phyloP scores from a whole-genome alignment of 30 jellyfish, hydroid and myxozoan genomes.

The Catostylus mosaicus region DNA sequence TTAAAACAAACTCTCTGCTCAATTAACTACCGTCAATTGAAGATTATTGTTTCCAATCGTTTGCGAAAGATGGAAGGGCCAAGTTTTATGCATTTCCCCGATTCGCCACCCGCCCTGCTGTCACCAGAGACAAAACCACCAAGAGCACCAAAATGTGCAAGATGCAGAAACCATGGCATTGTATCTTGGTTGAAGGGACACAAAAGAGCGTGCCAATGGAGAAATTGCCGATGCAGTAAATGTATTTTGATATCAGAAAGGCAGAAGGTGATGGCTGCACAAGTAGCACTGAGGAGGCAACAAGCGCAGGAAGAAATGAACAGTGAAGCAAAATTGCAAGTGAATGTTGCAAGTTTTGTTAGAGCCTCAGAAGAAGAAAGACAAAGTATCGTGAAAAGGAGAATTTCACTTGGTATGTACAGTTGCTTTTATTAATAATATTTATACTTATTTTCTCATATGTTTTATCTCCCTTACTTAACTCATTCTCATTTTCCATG shows the following conservation, averaged over 20 bases:
- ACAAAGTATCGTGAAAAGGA: constrained; percentile 66
- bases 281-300: constrained; percentile 85
- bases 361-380: constrained; percentile 86
- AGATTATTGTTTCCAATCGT: neutral
- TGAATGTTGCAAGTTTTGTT: constrained; percentile 78
- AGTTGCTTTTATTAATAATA: no score
- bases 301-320: constrained; percentile 90
- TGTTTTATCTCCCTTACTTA: no score
- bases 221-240: constrained; percentile 80
- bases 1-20: no score
- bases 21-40: no score
- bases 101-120: constrained; percentile 74
- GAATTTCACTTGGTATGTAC: constrained; percentile 59
- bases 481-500: no score
- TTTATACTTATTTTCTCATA: no score
- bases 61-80: constrained; percentile 68
- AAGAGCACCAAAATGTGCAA: constrained; percentile 91
- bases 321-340: constrained; percentile 73
- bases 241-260: constrained; percentile 82
- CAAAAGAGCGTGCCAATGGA: constrained; percentile 83
- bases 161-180: constrained; percentile 85
- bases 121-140: constrained; percentile 97
- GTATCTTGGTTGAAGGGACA: constrained; percentile 91
- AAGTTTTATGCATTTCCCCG: constrained; percentile 68
- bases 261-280: constrained; percentile 91